phyloP scores from a whole-genome alignment of 2,888 invertebrate species.

The Nezara viridula region DNA sequence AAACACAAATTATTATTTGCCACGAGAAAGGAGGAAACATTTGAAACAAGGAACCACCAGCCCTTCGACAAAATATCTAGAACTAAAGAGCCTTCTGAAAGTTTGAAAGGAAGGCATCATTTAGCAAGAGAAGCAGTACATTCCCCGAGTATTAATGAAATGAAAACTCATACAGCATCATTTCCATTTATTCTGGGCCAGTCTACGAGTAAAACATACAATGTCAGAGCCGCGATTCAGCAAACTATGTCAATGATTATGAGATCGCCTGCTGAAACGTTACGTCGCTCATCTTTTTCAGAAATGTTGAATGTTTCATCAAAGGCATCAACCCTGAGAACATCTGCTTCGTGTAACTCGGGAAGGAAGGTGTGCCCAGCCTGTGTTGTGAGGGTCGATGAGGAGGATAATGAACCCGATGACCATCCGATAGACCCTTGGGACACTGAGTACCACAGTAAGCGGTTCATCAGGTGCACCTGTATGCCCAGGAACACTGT shows the following conservation, averaged over 20 bases:
- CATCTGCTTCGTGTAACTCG: background rate
- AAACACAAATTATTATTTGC: background rate
- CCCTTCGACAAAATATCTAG: background rate
- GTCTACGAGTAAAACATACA: slow-evolving; percentile 62
- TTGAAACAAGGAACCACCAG: background rate
- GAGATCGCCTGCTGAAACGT: slow-evolving; percentile 59
- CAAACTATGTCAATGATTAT: slow-evolving; percentile 62
- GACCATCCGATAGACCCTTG: slow-evolving; percentile 57
- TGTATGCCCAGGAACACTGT: slow-evolving; percentile 61
- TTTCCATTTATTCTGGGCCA: slow-evolving; percentile 63
- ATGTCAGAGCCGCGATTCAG: slow-evolving; percentile 61
- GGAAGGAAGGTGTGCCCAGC: slow-evolving; percentile 52
- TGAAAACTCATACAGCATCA: background rate
- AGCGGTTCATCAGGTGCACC: slow-evolving; percentile 60
- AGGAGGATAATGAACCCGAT: background rate
- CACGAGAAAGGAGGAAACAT: background rate
- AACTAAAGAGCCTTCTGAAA: background rate
- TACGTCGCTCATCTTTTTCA: slow-evolving; percentile 39
- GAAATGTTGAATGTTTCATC: slow-evolving; percentile 49
- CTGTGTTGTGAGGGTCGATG: background rate
- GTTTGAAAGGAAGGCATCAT: background rate
- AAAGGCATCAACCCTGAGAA: slow-evolving; percentile 29
- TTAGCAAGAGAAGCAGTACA: background rate
- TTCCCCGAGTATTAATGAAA: slow-evolving; percentile 25
- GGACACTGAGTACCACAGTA: slow-evolving; percentile 54